Conservation (phyloP, 2,888 invertebrate genomes). For the Parnassius apollo region DNA sequence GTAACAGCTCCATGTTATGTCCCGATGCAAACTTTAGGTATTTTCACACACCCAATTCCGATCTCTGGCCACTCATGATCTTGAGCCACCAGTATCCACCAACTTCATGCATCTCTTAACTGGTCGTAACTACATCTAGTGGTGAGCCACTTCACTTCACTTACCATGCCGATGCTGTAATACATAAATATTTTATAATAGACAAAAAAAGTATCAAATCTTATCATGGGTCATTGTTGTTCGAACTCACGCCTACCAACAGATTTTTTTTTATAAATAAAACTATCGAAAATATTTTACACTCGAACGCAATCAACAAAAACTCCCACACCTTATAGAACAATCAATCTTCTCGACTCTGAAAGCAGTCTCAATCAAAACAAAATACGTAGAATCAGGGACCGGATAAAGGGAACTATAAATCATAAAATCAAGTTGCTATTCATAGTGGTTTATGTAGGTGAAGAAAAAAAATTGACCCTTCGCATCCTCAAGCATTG, state of each 20-base stretch:
- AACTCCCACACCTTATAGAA: slow-evolving; percentile 73
- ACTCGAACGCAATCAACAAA: slow-evolving; percentile 67
- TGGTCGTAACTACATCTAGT: too few species aligned
- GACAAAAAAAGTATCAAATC: slow-evolving; percentile 12
- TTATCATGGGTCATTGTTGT: slow-evolving; percentile 16
- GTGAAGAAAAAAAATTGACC: slow-evolving; percentile 63
- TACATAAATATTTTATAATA: background rate
- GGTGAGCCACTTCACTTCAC: too few species aligned
- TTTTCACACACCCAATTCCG: too few species aligned
- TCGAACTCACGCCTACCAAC: slow-evolving; percentile 21
- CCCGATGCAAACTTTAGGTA: too few species aligned
- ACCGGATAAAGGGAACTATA: slow-evolving; percentile 75
- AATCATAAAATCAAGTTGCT: slow-evolving; percentile 79
- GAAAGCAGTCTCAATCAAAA: slow-evolving; percentile 79
- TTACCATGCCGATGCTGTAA: too few species aligned
- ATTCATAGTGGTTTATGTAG: slow-evolving; percentile 74
- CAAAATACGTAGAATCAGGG: slow-evolving; percentile 71
- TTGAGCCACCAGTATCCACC: too few species aligned
- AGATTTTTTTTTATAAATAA: slow-evolving; percentile 45
- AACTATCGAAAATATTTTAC: slow-evolving; percentile 65
- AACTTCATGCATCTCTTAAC: too few species aligned
- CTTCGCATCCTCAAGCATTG: slow-evolving; percentile 56
- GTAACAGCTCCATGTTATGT: too few species aligned
- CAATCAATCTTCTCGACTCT: slow-evolving; percentile 75
- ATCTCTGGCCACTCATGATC: too few species aligned